A percentile compares a stretch with the other conserved stretches of the same genome.
Conservation (phyloP, 2,113 vertebrate species). For the Collichthys lucidus region DNA sequence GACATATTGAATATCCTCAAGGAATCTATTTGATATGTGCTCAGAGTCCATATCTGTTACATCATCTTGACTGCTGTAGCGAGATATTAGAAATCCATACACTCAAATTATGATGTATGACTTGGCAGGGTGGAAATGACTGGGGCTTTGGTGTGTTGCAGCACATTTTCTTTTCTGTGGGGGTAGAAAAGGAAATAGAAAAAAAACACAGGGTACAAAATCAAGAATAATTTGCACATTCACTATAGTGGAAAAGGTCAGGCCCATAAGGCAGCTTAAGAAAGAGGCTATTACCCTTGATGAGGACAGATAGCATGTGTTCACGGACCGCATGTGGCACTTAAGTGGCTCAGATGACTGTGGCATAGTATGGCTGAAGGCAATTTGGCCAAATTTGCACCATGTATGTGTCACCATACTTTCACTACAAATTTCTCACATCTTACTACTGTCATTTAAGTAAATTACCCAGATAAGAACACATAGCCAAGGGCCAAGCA, state of each 20-base stretch:
- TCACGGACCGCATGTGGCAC: conserved; percentile 34
- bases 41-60: conserved; percentile 75
- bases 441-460: conserved; percentile 17
- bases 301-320: conserved; percentile 58
- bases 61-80: conserved; percentile 76
- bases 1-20: conserved; percentile 67
- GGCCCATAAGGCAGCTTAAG: conserved; percentile 62
- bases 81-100: conserved; percentile 82
- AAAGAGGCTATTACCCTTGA: conserved; percentile 68
- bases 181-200: conserved; percentile 4
- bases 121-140: conserved; percentile 57
- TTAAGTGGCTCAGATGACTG: conserved; percentile 49
- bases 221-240: conserved; percentile 78
- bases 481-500: not conserved
- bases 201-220: conserved; percentile 40
- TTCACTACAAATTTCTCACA: conserved; percentile 26
- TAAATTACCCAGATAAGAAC: conserved; percentile 33
- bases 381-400: conserved; percentile 53
- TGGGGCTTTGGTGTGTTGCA: conserved; percentile 55
- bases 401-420: conserved; percentile 37
- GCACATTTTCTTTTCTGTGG: conserved; percentile 43
- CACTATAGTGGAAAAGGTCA: conserved; percentile 74
- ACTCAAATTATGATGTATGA: conserved; percentile 75
- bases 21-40: conserved; percentile 70
- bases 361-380: conserved; percentile 27